Conservation (phyloP, 2,113 vertebrate genomes). For the Siniperca chuatsi region DNA sequence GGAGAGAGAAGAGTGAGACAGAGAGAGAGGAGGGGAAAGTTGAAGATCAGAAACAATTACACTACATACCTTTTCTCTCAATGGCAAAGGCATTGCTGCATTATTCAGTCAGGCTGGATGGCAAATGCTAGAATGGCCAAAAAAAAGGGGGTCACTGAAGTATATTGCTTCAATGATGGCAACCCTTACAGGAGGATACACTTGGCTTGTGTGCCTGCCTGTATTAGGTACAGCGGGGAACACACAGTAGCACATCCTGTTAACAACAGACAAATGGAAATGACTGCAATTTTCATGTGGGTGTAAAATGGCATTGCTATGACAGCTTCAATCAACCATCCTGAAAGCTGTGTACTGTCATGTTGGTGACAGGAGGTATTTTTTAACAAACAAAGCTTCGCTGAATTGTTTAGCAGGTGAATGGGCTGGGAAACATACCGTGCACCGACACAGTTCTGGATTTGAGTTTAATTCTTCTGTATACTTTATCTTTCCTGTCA, state of each 20-base stretch:
- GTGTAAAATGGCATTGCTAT: constrained; percentile 26
- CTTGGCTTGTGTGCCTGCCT: constrained; percentile 16
- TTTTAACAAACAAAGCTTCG: constrained; percentile 12
- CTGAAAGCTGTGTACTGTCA: constrained; percentile 23
- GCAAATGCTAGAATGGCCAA: constrained; percentile 27
- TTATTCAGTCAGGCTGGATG: constrained; percentile 67
- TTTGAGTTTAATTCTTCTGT: background rate
- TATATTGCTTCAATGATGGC: constrained; percentile 41
- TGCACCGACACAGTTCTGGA: constrained; percentile 6
- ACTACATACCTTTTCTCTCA: constrained; percentile 58
- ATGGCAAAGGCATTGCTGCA: constrained; percentile 72
- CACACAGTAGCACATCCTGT: constrained; percentile 26
- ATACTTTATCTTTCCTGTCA: background rate
- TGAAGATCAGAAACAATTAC: constrained; percentile 71
- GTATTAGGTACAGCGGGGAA: constrained; percentile 21
- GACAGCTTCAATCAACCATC: constrained; percentile 37
- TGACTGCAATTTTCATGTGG: constrained; percentile 48
- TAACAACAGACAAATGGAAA: constrained; percentile 44
- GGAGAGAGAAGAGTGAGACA: background rate
- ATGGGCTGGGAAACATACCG: constrained; percentile 5
- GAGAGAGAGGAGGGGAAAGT: constrained; percentile 19
- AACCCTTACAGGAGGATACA: constrained; percentile 15
- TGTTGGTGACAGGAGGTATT: constrained; percentile 21
- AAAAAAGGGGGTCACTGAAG: constrained; percentile 27
- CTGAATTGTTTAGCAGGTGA: constrained; percentile 23